Base-by-base conservation (phyloP, 2,797 vertebrate genomes). In the Novumbra hubbsi region DNA sequence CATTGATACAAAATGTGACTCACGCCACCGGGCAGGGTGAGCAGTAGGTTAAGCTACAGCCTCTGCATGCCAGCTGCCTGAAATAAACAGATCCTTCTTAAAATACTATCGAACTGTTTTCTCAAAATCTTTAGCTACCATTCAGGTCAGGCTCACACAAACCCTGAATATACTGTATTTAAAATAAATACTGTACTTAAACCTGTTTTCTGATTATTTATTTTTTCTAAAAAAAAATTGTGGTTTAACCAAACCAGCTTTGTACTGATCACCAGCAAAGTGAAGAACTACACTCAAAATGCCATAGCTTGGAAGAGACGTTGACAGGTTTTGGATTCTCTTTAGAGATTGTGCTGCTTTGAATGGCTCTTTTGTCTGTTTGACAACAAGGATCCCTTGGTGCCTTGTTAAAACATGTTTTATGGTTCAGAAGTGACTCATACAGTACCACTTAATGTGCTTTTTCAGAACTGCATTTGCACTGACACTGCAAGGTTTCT, bases 311-410 rank as follows among this genome's bases (percentile, higher is more conserved):
- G 71, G 81, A 80, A 80, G 80, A 79, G 80, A 76, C 75, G 80
- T 82, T 84, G 81, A 79, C 84, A 80, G 78, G 83, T 83, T 85
- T 72, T 88, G 88, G 80, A 14, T 62, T 62, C 19, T 24, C 57
- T 11, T 14, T 11, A 24, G 57, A 24, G 57, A 8, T 8, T 24
- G 57, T 24, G n/a, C n/a, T 60, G 19, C 9, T 60, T 17, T 60
- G 5, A 9, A 24, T 62, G 21, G n/a, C 17, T 27, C 21, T 28
- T 62, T 24, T 62, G 11, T 62, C 57, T 52, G 50, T 52, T 52
- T 52, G 50, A 52, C 50, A 52, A 19, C 8, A 8, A 24, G 24
- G 57, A 28, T 21, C 57, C 21, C 34, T 38, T 21, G 17, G 65
- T 68, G 16, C 19, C 65, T 68, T 21, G 34, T 38, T 21, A 66